phyloP scores from a whole-genome alignment of 2,797 vertebrate species.

The Coranthus polyacanthus region DNA sequence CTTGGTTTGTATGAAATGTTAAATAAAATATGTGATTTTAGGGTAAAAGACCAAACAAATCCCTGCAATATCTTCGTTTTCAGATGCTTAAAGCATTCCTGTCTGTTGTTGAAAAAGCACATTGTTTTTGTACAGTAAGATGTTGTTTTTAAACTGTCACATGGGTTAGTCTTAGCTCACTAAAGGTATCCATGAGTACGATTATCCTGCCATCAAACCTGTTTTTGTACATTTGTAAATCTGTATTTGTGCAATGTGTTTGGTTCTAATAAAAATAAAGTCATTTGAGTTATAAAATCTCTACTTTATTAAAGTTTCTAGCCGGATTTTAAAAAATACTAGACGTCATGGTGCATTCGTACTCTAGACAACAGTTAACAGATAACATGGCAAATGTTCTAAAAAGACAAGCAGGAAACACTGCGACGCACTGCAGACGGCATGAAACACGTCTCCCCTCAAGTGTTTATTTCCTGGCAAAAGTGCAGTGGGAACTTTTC shows the following conservation, averaged over 20 bases:
- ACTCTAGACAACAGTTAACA: conserved; percentile 23
- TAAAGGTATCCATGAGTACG: too few relatives aligned
- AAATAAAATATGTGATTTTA: neutral
- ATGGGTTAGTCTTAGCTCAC: too few relatives aligned
- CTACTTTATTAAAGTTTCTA: conserved; percentile 2
- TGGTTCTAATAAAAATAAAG: conserved; percentile 10
- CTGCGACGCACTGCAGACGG: neutral
- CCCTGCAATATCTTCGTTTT: neutral
- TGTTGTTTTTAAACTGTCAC: neutral
- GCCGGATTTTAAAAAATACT: conserved; percentile 15
- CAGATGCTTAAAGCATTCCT: neutral
- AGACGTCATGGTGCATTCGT: neutral
- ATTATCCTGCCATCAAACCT: too few relatives aligned
- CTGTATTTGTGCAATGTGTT: conserved; percentile 3
- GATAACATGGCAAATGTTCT: conserved; percentile 7
- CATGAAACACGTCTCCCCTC: conserved; percentile 1
- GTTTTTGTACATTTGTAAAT: neutral
- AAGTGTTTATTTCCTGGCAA: conserved; percentile 27
- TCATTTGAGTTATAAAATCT: conserved; percentile 20
- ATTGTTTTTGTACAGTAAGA: neutral
- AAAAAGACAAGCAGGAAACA: neutral
- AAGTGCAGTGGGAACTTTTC: conserved; percentile 26
- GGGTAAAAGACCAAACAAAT: neutral
- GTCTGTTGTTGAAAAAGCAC: neutral
- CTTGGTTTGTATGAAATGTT: conserved; percentile 3